phyloP scores from a whole-genome alignment of 2,888 invertebrate genomes.

The Papilio elwesi region DNA sequence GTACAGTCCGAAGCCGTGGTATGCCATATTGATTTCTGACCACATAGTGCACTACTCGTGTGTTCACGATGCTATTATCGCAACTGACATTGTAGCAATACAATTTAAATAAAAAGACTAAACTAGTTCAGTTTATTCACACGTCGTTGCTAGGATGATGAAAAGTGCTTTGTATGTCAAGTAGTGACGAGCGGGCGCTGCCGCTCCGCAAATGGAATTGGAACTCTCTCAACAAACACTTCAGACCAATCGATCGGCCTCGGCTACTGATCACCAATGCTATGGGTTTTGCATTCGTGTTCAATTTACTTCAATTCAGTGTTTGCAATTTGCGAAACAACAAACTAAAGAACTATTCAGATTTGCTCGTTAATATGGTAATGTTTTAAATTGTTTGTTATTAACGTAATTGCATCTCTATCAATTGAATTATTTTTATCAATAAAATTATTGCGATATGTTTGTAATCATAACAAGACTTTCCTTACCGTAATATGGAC shows the following conservation, averaged over 20 bases:
- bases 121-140: constrained; percentile 7
- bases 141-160: constrained; percentile 17
- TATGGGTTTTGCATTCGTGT: constrained; percentile 32
- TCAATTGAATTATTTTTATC: too few relatives aligned
- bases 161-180: constrained; percentile 40
- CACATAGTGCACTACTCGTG: background rate
- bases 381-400: too few relatives aligned
- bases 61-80: background rate
- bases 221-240: constrained; percentile 42
- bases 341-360: constrained; percentile 6
- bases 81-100: background rate
- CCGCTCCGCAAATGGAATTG: constrained; percentile 40
- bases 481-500: too few relatives aligned
- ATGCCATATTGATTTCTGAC: too few relatives aligned
- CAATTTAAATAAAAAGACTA: background rate
- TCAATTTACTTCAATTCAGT: constrained; percentile 33
- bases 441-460: too few relatives aligned
- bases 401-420: too few relatives aligned
- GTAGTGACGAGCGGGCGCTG: constrained; percentile 33
- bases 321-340: constrained; percentile 28
- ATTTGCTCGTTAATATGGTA: too few relatives aligned
- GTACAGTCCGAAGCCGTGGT: too few relatives aligned
- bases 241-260: constrained; percentile 40
- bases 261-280: constrained; percentile 38
- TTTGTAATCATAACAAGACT: too few relatives aligned